Evolutionary conservation across 2,888 invertebrate species (phyloP), one percentile per base, ranked within the genome.

Genomic region (Blastobasis adustella): DNA sequence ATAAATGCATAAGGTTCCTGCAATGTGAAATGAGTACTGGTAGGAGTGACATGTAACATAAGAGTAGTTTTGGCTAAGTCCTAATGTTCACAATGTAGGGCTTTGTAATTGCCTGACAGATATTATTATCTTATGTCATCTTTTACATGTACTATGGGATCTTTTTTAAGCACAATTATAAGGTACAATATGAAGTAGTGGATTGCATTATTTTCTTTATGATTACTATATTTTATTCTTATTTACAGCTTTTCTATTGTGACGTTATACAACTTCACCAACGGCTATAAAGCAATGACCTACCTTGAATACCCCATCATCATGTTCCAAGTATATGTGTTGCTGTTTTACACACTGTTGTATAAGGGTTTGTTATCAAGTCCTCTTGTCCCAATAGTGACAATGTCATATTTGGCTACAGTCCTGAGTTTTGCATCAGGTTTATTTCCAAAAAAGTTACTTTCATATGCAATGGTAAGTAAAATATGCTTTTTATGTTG

Each of bases 241-340:
- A 63, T 64, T 89, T 92, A 65, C 84, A 96, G 96, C 65, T 96
- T 95, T 65, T 92, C 95, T 3, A 92, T 95, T 58, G 94, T 93
- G 90, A 91, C 94, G 51, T 91, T 94, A 37, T 96, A 96, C 79
- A 96, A 96, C 75, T 94, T 90, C 62, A 90, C 91, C 39, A 94
- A 93, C 71, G 89, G 89, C 8, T 96, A 96, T 73, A 90, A 93
- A 8, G 61, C 94, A 7, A 82, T 95, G 59, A 94, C 95, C 0
- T 96, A 95, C 66, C 78, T 96, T 90, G 96, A 96, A 70, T 96
- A 96, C 76, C 95, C 95, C 0, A 92, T 96, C 46, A 92, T 96
- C 59, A 76, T 96, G 53, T 49, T 92, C 2, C 96, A 96, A 85
- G 92, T 95, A 65, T 91, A 93, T 58, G 82, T 94, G 6, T 80